A percentile compares a stretch with the other conserved stretches of the same genome.
phyloP scores from a whole-genome alignment of 2,888 invertebrate genomes.

The Hydriomena furcata region DNA sequence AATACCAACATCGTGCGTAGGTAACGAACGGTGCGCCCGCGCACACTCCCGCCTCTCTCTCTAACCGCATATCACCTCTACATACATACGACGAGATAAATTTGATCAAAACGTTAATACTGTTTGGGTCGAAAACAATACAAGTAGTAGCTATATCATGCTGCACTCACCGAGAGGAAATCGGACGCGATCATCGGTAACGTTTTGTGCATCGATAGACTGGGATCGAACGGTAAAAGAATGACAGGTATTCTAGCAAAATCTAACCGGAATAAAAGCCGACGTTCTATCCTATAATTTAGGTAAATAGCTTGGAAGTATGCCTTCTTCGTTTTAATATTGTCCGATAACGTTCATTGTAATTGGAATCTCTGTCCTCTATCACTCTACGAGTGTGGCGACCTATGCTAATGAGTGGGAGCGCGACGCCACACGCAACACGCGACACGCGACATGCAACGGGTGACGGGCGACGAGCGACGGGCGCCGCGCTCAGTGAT shows the following conservation, averaged over 20 bases:
- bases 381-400: conserved; percentile 81
- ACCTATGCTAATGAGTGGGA: conserved; percentile 72
- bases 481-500: conserved; percentile 43
- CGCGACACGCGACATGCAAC: conserved; percentile 19
- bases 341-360: conserved; percentile 81
- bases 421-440: conserved; percentile 33
- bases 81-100: conserved; percentile 72
- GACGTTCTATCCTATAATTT: conserved; percentile 79
- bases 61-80: conserved; percentile 78
- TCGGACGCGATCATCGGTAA: conserved; percentile 75
- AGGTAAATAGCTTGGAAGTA: conserved; percentile 80
- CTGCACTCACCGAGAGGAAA: conserved; percentile 67
- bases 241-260: conserved; percentile 77
- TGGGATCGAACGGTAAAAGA: conserved; percentile 69
- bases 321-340: conserved; percentile 78
- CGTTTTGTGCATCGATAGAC: conserved; percentile 79
- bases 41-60: conserved; percentile 60
- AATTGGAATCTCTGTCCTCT: conserved; percentile 70
- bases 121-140: conserved; percentile 75
- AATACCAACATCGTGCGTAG: neutral
- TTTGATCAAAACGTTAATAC: conserved; percentile 79
- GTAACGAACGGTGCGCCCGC: conserved; percentile 22
- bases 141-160: conserved; percentile 62
- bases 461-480: conserved; percentile 35
- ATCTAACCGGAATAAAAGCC: conserved; percentile 82